These are phyloP conservation scores for Urocyon cinereoargenteus DNA, from an alignment of 2,797 vertebrate genomes.

Conservation along the genomic window DNA sequence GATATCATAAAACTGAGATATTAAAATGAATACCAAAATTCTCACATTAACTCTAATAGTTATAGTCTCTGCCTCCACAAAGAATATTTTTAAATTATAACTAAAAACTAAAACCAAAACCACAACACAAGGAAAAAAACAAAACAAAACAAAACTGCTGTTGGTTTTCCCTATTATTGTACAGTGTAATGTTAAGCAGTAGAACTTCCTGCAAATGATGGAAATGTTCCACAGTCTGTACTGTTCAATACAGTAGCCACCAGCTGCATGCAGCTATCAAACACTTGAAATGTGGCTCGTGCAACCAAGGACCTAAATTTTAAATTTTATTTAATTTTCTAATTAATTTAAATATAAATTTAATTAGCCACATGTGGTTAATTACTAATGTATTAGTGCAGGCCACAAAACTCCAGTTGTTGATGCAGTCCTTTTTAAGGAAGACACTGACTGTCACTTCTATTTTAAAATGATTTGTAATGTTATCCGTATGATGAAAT, in stretches of 20 bases:
- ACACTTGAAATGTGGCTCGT: not conserved
- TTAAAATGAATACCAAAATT: not conserved
- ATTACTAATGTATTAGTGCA: constrained; percentile 11
- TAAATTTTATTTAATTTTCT: constrained; percentile 67
- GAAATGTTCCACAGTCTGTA: not conserved
- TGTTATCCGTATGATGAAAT: not conserved
- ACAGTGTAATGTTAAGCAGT: too few relatives aligned
- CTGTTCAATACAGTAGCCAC: not conserved
- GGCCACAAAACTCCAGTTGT: constrained; percentile 46
- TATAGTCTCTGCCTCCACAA: not conserved
- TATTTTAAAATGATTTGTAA: constrained; percentile 51
- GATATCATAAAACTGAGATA: not conserved
- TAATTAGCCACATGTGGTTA: constrained; percentile 71
- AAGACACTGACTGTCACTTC: not conserved
- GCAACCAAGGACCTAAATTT: constrained; percentile 23
- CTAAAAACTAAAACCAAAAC: not conserved
- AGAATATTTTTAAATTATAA: not conserved
- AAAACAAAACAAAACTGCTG: not conserved
- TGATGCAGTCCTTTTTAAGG: not conserved
- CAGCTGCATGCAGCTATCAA: not conserved
- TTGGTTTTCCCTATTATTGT: not conserved
- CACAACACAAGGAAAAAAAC: not conserved
- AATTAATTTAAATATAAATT: constrained; percentile 70
- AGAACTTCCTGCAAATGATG: not conserved
- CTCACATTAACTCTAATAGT: not conserved